These are phyloP conservation scores for Xiphorhynchus elegans DNA, from an alignment of 2,113 vertebrate species.

Conservation along the genomic window DNA sequence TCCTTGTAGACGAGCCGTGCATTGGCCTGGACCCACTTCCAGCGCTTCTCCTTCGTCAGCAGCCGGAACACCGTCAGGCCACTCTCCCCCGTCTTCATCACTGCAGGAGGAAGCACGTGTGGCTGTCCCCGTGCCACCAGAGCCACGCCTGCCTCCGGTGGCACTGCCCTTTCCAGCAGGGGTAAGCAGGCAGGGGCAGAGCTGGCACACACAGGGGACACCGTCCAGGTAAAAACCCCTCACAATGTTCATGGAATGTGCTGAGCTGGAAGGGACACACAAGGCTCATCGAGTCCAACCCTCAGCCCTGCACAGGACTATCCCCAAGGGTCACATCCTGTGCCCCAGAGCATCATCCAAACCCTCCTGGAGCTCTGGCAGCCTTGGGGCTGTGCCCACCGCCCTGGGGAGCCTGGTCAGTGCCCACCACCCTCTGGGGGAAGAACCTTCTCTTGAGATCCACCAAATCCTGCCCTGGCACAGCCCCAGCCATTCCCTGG, in stretches of 20 bases:
- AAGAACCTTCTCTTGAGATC: not conserved
- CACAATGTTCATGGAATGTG: not conserved
- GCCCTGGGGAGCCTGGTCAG: not conserved
- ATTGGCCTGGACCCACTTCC: constrained; percentile 59
- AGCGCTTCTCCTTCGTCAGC: constrained; percentile 37
- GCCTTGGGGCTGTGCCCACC: not conserved
- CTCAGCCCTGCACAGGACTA: not conserved
- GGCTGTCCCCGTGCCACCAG: not conserved
- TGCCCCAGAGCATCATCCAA: not conserved
- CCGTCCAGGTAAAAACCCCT: not conserved
- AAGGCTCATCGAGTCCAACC: not conserved
- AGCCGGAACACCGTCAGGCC: constrained; percentile 48
- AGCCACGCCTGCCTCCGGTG: not conserved
- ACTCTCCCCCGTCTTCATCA: constrained; percentile 23
- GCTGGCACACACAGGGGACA: not conserved
- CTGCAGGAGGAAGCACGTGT: not conserved
- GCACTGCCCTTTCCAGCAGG: fast-evolving
- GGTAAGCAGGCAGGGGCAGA: not conserved
- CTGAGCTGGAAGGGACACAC: not conserved
- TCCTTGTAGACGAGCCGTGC: constrained; percentile 2
- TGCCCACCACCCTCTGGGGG: not conserved
- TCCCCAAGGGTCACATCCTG: not conserved
- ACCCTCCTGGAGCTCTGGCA: not conserved
- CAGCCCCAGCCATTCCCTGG: not conserved
- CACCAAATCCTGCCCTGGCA: not conserved